Evolutionary conservation across 1,140 invertebrate species (phyloP), one percentile per base, ranked within the genome.

Genomic region (Drosophila persimilis): DNA sequence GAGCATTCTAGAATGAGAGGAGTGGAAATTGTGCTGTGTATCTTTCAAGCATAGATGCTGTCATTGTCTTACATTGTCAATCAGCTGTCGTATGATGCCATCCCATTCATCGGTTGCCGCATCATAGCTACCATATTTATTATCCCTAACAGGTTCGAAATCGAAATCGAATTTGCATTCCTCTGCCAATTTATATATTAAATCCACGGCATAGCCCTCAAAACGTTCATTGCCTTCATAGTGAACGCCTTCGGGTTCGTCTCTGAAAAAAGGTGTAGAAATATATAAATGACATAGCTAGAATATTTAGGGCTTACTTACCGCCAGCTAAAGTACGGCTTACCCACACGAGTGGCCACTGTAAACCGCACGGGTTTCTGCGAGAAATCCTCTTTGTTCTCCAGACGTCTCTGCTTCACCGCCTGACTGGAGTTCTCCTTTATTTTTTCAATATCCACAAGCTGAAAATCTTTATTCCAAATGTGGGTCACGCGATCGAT

Each of bases 11-110:
- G 2, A 20, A 20, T 20, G 20, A 20, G 20, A 20, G 20, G 2
- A 20, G 20, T 2, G 20, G 20, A 20, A 20, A 20, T 20, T 2
- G 20, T 20, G 20, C 20, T 24, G 8, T 53, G 2, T 2, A 31
- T 29, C 7, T 29, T 20, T 11, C 2, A 3, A 24, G 24, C 3
- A 24, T 5, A 4, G 24, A 6, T 26, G 24, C 24, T 6, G 13
- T 22, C n/a, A n/a, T n/a, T n/a, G 31, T 72, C 72, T 77, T 55
- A 80, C 92, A 93, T 93, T 93, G 77, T 96, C 95, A 22, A 97
- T 92, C n/a, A 98, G 89, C 71, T 97, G 95, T 63, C 94, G 94
- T 22, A 98, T 95, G 47, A 98, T 93, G n/a, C 97, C 97, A 88
- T 96, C 94, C 97, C 97, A 98, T 75, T 94, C 93, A 74, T 94